These are phyloP conservation scores for Lacerta bilineata DNA, from an alignment of 2,797 vertebrate species.

Conservation along the genomic window DNA sequence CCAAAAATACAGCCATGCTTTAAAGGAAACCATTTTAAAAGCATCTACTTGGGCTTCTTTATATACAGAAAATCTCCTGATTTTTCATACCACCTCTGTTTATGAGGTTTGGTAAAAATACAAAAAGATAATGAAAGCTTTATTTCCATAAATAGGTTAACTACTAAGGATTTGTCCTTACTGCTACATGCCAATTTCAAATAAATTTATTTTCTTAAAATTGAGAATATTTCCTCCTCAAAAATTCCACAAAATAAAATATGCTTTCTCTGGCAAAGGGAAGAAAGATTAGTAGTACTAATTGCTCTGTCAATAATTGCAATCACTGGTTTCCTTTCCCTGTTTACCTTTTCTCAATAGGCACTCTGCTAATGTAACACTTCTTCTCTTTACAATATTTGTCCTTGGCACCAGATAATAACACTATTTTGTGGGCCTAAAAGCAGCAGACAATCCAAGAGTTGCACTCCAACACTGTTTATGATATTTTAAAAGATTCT, in stretches of 20 bases:
- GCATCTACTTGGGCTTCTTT: conserved; percentile 38
- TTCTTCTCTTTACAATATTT: not conserved
- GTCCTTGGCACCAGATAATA: not conserved
- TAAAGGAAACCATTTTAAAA: conserved; percentile 42
- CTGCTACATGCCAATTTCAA: too few species aligned
- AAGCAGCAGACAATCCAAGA: not conserved
- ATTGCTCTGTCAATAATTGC: not conserved
- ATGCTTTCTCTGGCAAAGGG: not conserved
- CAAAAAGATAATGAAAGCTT: not conserved
- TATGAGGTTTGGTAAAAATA: not conserved
- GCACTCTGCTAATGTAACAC: not conserved
- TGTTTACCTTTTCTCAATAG: not conserved
- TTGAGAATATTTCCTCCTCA: not conserved
- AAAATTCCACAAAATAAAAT: not conserved
- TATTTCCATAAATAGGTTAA: not conserved
- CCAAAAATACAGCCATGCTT: not conserved
- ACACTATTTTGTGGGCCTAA: conserved; percentile 1
- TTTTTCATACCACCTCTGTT: not conserved
- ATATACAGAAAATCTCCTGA: not conserved
- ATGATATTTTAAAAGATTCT: not conserved
- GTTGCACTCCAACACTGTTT: not conserved
- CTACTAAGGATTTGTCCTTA: too few species aligned
- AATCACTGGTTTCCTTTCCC: not conserved
- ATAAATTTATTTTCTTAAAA: conserved; percentile 5
- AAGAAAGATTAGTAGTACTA: not conserved